Evolutionary conservation across 2,797 vertebrate genomes (phyloP).

Genomic region (Peromyscus melanophrys): DNA sequence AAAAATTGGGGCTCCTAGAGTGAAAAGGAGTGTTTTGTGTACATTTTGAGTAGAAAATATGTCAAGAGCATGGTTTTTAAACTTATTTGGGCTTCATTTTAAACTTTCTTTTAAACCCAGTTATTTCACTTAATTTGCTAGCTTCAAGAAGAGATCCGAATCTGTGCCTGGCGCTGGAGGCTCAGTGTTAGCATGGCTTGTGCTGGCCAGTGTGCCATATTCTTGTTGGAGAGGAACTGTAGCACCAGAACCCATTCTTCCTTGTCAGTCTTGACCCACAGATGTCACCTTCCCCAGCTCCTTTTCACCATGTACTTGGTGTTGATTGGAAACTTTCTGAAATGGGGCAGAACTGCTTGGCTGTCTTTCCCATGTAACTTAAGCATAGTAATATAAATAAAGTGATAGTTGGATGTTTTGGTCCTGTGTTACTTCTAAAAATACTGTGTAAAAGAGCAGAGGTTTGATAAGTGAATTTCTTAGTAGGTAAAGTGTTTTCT

Average conservation of each 20-base stretch:
- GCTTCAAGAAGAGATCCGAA: conserved; percentile 88
- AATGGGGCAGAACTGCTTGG: conserved; percentile 89
- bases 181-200: conserved; percentile 90
- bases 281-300: conserved; percentile 88
- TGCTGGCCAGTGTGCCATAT: conserved; percentile 90
- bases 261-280: conserved; percentile 88
- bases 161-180: conserved; percentile 89
- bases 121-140: conserved; percentile 88
- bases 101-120: conserved; percentile 82
- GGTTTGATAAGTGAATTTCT: conserved; percentile 85
- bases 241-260: conserved; percentile 89
- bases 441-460: conserved; percentile 83
- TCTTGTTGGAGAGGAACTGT: conserved; percentile 91
- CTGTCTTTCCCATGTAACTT: conserved; percentile 90
- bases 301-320: conserved; percentile 87
- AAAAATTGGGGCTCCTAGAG: conserved; percentile 82
- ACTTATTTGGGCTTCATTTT: conserved; percentile 84
- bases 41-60: conserved; percentile 85
- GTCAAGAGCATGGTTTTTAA: conserved; percentile 85
- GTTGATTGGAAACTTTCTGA: conserved; percentile 89
- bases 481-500: conserved; percentile 74
- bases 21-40: conserved; percentile 87
- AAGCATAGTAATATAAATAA: conserved; percentile 91
- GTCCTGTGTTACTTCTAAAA: conserved; percentile 89
- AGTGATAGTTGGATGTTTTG: conserved; percentile 89